A percentile compares a stretch with the other conserved stretches of the same genome.
Conservation (phyloP, 2,797 vertebrate species). For the Momotus momota region DNA sequence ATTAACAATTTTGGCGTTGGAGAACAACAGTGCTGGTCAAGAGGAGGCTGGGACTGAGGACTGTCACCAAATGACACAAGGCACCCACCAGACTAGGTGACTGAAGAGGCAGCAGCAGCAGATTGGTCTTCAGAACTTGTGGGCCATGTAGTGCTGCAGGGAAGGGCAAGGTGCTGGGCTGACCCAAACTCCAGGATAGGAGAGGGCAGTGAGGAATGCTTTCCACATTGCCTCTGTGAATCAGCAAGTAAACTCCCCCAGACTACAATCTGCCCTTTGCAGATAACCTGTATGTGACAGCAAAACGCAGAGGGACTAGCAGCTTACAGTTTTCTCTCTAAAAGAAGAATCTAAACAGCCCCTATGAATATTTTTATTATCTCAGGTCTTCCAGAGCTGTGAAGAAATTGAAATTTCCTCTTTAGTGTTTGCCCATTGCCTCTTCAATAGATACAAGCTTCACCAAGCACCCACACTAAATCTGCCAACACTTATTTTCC, state of each 20-base stretch:
- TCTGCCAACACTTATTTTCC: constrained; percentile 65
- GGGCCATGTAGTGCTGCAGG: neutral
- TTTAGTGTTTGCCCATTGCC: constrained; percentile 41
- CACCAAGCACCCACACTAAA: constrained; percentile 44
- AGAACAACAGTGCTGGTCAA: neutral
- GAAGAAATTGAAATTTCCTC: constrained; percentile 58
- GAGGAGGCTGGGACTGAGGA: neutral
- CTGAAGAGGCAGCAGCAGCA: neutral
- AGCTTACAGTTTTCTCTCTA: constrained; percentile 7
- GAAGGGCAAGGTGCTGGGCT: neutral
- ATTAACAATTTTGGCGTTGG: neutral
- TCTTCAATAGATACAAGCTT: constrained; percentile 55
- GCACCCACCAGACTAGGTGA: neutral
- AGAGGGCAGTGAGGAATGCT: neutral
- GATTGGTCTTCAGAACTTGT: neutral
- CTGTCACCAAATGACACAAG: fast-evolving
- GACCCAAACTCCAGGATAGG: neutral
- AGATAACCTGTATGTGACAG: neutral
- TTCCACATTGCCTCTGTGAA: neutral
- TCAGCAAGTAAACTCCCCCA: neutral
- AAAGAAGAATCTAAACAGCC: constrained; percentile 28
- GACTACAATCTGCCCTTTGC: neutral
- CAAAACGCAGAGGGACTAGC: neutral
- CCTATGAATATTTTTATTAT: constrained; percentile 27
- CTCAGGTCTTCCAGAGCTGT: constrained; percentile 46